Base-by-base conservation (phyloP, 2,888 invertebrate species). In the Brachyptera putata region DNA sequence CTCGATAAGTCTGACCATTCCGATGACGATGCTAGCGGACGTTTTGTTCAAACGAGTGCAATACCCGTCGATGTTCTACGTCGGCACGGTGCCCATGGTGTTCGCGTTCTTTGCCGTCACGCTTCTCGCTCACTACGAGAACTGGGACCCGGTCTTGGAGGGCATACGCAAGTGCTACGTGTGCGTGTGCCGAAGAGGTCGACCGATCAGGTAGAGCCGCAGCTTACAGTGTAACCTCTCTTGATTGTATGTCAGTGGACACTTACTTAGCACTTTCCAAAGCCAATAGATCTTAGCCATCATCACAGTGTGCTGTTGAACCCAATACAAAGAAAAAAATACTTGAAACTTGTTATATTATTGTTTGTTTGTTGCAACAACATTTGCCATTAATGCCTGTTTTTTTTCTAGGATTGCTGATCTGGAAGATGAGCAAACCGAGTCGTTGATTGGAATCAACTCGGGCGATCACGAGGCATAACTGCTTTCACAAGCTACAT, bases 1-100 rank as follows among this genome's bases (percentile, higher is more conserved):
- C 68, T 84, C 93, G 60, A 83, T 95, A 65, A 89, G 90, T 66
- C 78, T 96, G 68, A 89, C 89, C 64, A 88, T 93, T 73, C 97
- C 97, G 58, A 81, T 97, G 76, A 87, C 93, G 34, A 89, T 94
- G 83, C 76, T 90, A 67, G 91, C 89, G 67, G 95, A 95, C 76
- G 82, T 88, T 39, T 71, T 89, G 56, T 74, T 90, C 41, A 86
- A 87, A 72, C 79, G 81, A 67, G 84, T 88, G 67, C 77, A 84
- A 14, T 86, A 84, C 69, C 80, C 85, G 11, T 78, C 79, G 49
- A 77, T 86, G 68, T 90, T 92, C 73, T 89, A 91, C 72, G 74
- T 88, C 48, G 92, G 93, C 26, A 83, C 86, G 3, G 73, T 89
- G 63, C 91, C 91, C 37, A 86, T 91, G 77, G 78, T 91, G 68